phyloP scores from a whole-genome alignment of 2,113 vertebrate species.

The Narcine bancroftii region DNA sequence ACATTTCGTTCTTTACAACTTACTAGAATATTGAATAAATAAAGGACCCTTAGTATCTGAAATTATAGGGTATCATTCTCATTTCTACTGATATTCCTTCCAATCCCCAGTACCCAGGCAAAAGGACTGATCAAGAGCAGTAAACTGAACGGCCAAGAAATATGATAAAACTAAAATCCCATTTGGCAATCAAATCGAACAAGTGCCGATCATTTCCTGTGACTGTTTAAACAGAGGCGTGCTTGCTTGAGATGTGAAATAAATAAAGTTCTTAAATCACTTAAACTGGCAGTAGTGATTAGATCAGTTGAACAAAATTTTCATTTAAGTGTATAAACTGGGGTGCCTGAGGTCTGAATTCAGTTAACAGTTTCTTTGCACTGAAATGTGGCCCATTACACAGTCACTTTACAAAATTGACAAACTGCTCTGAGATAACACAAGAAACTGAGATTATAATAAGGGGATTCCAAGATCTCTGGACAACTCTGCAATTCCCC shows the following conservation, averaged over 20 bases:
- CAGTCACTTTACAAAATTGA: constrained; percentile 5
- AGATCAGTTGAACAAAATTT: neutral
- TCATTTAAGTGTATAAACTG: neutral
- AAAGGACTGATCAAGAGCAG: neutral
- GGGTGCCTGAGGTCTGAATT: neutral
- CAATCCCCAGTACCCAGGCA: neutral
- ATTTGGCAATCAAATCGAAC: neutral
- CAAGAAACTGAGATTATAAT: neutral
- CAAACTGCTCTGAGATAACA: neutral
- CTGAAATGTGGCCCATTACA: neutral
- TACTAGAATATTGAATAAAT: no score
- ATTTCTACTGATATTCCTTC: neutral
- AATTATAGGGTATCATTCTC: neutral
- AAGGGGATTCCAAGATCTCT: neutral
- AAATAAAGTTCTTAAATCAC: neutral
- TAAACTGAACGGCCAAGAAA: neutral
- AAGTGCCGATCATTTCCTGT: neutral
- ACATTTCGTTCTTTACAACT: neutral
- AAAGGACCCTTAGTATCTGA: neutral
- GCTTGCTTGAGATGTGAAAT: neutral
- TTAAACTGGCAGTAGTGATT: no score
- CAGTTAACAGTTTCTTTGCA: neutral
- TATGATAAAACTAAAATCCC: neutral
- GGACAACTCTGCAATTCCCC: neutral
- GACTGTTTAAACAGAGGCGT: neutral